Percentiles rank a stretch among this genome's conserved stretches.
Conservation (phyloP, 2,113 vertebrate genomes). For the Neogale vison region DNA sequence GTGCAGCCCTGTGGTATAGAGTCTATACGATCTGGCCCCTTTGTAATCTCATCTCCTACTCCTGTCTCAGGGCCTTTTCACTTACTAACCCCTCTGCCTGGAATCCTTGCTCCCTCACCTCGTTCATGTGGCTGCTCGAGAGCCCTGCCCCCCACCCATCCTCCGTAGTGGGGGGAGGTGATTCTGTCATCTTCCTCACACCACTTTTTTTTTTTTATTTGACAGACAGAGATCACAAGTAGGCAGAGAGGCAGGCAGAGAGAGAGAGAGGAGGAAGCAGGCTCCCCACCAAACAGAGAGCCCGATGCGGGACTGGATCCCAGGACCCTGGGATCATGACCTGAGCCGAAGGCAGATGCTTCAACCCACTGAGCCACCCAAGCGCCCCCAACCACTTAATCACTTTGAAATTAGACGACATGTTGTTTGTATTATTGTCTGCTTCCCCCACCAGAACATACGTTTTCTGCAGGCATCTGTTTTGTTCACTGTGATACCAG, state of each 20-base stretch:
- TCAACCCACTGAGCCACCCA: too few relatives aligned
- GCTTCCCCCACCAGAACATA: not conserved
- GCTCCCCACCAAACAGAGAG: too few relatives aligned
- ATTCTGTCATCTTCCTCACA: not conserved
- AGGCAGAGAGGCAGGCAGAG: too few relatives aligned
- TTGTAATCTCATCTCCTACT: not conserved
- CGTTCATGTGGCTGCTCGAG: not conserved
- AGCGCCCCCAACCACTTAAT: not conserved
- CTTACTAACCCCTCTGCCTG: not conserved
- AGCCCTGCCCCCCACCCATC: not conserved
- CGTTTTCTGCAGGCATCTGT: not conserved
- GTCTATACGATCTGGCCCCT: not conserved
- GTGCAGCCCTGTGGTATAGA: fast-evolving
- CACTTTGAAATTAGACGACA: not conserved
- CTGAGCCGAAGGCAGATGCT: too few relatives aligned
- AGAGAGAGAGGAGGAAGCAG: too few relatives aligned
- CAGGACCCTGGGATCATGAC: too few relatives aligned
- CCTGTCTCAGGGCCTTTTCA: not conserved
- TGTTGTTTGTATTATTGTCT: not conserved
- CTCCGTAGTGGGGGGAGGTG: not conserved
- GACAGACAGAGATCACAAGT: too few relatives aligned
- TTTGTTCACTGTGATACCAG: not conserved
- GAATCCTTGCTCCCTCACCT: not conserved
- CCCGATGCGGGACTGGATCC: too few relatives aligned
- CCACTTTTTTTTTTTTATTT: too few relatives aligned